Conservation (phyloP, 2,888 invertebrate species). For the Hydriomena furcata region DNA sequence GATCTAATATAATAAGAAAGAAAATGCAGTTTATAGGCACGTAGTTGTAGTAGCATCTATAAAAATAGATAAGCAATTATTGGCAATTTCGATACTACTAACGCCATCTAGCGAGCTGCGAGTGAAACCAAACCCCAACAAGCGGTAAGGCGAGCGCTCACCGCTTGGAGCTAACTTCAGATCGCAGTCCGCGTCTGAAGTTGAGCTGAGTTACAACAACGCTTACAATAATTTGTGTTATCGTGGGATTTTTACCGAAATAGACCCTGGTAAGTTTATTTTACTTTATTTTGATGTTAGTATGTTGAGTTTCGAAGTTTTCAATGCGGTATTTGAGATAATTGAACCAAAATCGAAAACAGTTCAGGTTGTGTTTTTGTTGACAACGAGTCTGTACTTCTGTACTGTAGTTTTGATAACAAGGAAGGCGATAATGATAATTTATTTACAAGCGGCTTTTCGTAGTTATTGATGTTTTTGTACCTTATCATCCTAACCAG, state of each 20-base stretch:
- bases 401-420: too few species aligned
- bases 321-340: background rate
- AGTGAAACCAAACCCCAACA: background rate
- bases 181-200: constrained; percentile 59
- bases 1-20: too few species aligned
- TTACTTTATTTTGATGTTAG: constrained; percentile 4
- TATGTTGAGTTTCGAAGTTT: constrained; percentile 17
- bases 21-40: too few species aligned
- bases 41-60: too few species aligned
- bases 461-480: too few species aligned
- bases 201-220: constrained; percentile 71
- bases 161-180: constrained; percentile 56
- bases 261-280: constrained; percentile 54
- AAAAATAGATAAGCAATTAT: too few species aligned
- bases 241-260: constrained; percentile 38
- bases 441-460: too few species aligned
- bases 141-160: background rate
- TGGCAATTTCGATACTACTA: constrained; percentile 40
- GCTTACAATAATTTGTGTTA: constrained; percentile 33
- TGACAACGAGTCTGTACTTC: constrained; percentile 46
- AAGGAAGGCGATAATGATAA: too few species aligned
- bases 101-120: constrained; percentile 59
- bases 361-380: constrained; percentile 33
- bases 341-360: constrained; percentile 8
- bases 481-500: too few species aligned